A percentile compares a stretch with the other conserved stretches of the same genome.
These are phyloP conservation scores for Lacerta bilineata DNA, from an alignment of 2,797 vertebrate species.

Conservation along the genomic window DNA sequence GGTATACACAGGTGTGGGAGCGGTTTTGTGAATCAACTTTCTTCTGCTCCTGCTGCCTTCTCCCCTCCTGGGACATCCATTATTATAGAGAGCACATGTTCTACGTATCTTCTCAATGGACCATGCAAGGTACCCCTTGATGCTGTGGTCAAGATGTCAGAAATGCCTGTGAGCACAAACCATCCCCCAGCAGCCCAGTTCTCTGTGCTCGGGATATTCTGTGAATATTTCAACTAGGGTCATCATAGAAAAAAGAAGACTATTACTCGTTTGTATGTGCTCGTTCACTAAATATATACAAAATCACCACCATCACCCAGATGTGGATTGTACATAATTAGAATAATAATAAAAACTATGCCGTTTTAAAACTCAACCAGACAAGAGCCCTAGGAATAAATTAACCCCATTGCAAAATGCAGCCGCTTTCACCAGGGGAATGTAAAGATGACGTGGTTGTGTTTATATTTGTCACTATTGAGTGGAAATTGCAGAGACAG, in stretches of 20 bases:
- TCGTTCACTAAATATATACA: not conserved
- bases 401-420: not conserved
- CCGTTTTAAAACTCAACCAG: not conserved
- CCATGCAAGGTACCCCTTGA: too few relatives aligned
- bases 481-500: not conserved
- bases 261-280: not conserved
- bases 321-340: not conserved
- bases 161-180: not conserved
- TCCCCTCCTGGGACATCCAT: not conserved
- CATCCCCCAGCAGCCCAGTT: not conserved
- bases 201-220: not conserved
- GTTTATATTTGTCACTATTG: slow-evolving; percentile 4
- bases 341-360: not conserved
- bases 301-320: not conserved
- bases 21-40: not conserved
- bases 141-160: not conserved
- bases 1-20: not conserved
- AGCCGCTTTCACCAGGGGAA: not conserved
- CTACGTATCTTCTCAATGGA: not conserved
- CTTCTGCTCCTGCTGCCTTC: too few relatives aligned
- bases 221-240: not conserved
- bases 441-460: not conserved
- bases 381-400: not conserved
- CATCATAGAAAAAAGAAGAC: not conserved
- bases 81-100: not conserved